Evolutionary conservation across 2,113 vertebrate species (phyloP).

Genomic region (Syngnathus floridae): DNA sequence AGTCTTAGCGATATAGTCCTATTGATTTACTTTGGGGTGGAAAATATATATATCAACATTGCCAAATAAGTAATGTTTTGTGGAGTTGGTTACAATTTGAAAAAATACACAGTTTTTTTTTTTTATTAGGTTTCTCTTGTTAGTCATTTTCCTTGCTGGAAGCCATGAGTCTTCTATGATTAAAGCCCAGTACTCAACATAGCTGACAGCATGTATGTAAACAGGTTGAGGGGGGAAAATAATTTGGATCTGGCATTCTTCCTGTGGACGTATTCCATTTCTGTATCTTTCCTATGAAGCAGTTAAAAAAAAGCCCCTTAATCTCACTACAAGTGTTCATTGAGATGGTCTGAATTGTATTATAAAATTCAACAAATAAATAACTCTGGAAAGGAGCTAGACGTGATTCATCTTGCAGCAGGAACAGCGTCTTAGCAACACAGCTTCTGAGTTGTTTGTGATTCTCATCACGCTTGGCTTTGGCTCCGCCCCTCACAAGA

Average conservation of each 20-base stretch:
- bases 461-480: conserved; percentile 18
- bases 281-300: too few species aligned
- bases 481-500: conserved; percentile 10
- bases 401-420: not conserved
- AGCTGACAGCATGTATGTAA: not conserved
- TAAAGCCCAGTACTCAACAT: conserved; percentile 8
- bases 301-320: too few species aligned
- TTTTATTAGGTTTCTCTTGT: conserved; percentile 40
- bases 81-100: conserved; percentile 32
- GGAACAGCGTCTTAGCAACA: not conserved
- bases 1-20: not conserved
- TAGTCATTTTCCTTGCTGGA: conserved; percentile 27
- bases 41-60: not conserved
- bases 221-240: conserved; percentile 10
- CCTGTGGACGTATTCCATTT: too few species aligned
- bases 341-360: too few species aligned
- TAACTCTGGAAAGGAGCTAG: not conserved
- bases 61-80: conserved; percentile 5
- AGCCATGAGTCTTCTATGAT: conserved; percentile 28
- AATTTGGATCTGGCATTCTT: conserved; percentile 11
- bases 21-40: conserved; percentile 17
- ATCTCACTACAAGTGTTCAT: too few species aligned
- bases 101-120: conserved; percentile 19
- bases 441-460: not conserved
- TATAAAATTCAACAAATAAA: too few species aligned